These are phyloP conservation scores for Megaustenia siamemsis DNA, from an alignment of 2,888 invertebrate species.

Conservation along the genomic window DNA sequence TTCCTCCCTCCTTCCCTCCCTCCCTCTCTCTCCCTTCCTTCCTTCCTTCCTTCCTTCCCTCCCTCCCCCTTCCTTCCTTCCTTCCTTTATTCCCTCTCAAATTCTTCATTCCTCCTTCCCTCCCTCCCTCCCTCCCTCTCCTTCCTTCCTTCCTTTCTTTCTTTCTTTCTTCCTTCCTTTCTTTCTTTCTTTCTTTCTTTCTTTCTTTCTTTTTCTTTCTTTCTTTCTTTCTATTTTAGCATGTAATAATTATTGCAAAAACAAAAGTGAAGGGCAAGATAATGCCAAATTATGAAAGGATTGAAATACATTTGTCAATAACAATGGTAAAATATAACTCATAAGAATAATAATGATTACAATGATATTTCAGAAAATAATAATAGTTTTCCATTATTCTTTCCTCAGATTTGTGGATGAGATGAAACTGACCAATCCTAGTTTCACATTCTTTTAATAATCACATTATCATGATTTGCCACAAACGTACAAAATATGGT, in stretches of 20 bases:
- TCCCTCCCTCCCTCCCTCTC: not conserved
- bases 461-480: no score
- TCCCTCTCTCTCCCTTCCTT: constrained; percentile 8
- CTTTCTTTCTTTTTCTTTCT: not conserved
- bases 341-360: no score
- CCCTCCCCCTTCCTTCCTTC: not conserved
- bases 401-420: constrained; percentile 76
- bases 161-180: not conserved
- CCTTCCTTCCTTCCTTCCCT: not conserved
- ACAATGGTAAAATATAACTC: not conserved
- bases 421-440: constrained; percentile 76
- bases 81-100: no score
- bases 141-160: not conserved
- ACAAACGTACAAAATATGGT: no score
- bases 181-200: not conserved
- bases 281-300: not conserved
- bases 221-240: not conserved
- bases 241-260: not conserved
- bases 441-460: constrained; percentile 73
- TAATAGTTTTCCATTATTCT: constrained; percentile 2
- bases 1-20: not conserved
- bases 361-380: not conserved
- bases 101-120: no score
- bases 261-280: not conserved
- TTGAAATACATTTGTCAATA: constrained; percentile 32